Evolutionary conservation across 2,888 invertebrate species (phyloP), one percentile per base, ranked within the genome.

Genomic region (Tachina fera): DNA sequence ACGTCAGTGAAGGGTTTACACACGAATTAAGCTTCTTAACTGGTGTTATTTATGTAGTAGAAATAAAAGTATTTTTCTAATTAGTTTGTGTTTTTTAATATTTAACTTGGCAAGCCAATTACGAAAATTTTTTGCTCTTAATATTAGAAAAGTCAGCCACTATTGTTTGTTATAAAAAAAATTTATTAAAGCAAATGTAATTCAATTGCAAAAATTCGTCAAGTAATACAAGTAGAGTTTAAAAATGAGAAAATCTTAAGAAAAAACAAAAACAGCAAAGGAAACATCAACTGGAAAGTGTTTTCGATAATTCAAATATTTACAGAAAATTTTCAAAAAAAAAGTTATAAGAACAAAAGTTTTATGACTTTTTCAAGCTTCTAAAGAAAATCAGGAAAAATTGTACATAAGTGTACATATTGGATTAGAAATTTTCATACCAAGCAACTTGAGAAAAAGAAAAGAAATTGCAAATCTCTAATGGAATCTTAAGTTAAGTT

Each of bases 401-500:
- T 10, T 58, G 31, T 47, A n/a, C 6, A 53, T 22, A 60, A 5
- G 31, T n/a, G n/a, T 11, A 47, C 22, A 49, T 49, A 49, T 31
- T 14, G 49, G 3, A 49, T 39, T 39, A 19, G 10, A 43, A 47
- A 56, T 68, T 68, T 45, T 53, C 9, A 39, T 39, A 19, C 9
- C 14, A 19, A 53, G 10, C 16, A 9, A n/a, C n/a, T n/a, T 16
- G 61, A 9, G 45, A 14, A 14, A n/a, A 67, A 31, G n/a, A 45
- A 10, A 6, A 4, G 0, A 45, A 76, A 67, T 49, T 31, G 58
- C 19, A 79, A 79, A 83, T 65, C 79, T 75, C 45, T 53, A 83
- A 76, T 79, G 63, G 67, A 68, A 67, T 76, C 72, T 68, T 61
- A 82, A 86, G 84, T 82, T 82, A 74, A 84, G 83, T 84, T 80